Evolutionary conservation across 2,888 invertebrate genomes (phyloP).

Genomic region (Ennomos fuscantarius): DNA sequence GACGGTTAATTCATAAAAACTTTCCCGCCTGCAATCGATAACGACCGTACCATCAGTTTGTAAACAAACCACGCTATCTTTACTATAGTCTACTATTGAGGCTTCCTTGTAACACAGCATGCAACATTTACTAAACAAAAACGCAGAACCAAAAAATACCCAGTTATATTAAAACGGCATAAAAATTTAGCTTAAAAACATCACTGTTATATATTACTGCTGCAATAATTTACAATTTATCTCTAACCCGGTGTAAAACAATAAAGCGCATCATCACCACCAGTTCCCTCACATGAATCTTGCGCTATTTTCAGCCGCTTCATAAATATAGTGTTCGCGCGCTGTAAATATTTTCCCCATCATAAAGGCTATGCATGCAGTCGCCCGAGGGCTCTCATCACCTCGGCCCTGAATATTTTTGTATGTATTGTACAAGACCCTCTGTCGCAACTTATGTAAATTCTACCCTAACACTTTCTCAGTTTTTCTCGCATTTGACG

Average conservation of each 20-base stretch:
- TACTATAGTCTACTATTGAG: constrained; percentile 4
- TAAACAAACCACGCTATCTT: constrained; percentile 66
- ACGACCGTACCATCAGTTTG: constrained; percentile 65
- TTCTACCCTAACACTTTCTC: constrained; percentile 79
- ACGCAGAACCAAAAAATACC: too few relatives aligned
- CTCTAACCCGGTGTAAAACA: constrained; percentile 61
- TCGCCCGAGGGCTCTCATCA: constrained; percentile 79
- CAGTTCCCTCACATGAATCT: constrained; percentile 54
- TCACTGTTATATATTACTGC: constrained; percentile 29
- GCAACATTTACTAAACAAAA: too few relatives aligned
- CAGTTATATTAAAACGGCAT: too few relatives aligned
- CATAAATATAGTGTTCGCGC: constrained; percentile 76
- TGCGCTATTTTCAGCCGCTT: constrained; percentile 61
- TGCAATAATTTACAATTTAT: constrained; percentile 60
- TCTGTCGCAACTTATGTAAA: constrained; percentile 85
- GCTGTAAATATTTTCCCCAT: constrained; percentile 80
- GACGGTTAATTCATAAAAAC: constrained; percentile 85
- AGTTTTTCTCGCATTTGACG: constrained; percentile 81
- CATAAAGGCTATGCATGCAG: constrained; percentile 75
- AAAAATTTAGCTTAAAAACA: too few relatives aligned
- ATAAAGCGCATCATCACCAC: constrained; percentile 60
- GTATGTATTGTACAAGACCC: constrained; percentile 71
- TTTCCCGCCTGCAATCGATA: constrained; percentile 82
- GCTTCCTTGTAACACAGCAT: background rate
- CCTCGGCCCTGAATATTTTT: constrained; percentile 82